Percentiles rank a stretch among this genome's conserved stretches.
Conservation (phyloP, 2,888 invertebrate genomes). For the Creontiades dilutus region DNA sequence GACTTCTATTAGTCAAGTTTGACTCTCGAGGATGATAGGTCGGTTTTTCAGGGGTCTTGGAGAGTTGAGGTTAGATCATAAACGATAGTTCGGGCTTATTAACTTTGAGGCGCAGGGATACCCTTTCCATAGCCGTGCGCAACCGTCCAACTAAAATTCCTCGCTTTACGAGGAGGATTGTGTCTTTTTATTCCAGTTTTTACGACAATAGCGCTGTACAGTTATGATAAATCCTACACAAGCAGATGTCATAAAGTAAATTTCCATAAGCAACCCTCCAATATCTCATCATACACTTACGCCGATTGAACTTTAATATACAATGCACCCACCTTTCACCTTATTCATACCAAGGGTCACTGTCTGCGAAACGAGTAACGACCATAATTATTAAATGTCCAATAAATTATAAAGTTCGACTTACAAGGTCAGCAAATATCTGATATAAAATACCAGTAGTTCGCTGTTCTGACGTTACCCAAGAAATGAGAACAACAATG, state of each 20-base stretch:
- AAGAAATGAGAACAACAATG: no score
- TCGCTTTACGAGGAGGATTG: constrained; percentile 11
- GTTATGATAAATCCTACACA: not conserved
- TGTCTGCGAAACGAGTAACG: no score
- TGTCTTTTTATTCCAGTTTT: not conserved
- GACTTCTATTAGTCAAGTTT: constrained; percentile 56
- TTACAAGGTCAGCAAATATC: no score
- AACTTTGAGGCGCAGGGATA: not conserved
- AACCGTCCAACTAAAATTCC: constrained; percentile 20
- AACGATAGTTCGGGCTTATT: constrained; percentile 33
- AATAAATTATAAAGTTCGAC: no score
- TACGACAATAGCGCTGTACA: not conserved
- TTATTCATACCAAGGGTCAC: no score
- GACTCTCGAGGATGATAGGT: constrained; percentile 21
- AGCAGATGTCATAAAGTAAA: not conserved
- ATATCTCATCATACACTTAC: not conserved
- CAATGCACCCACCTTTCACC: no score
- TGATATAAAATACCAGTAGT: no score
- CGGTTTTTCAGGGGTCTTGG: not conserved
- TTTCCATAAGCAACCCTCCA: not conserved
- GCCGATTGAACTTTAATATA: no score
- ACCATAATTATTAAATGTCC: no score
- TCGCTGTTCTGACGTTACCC: no score
- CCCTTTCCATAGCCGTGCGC: constrained; percentile 3
- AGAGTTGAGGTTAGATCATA: constrained; percentile 43